Percentiles rank a stretch among this genome's conserved stretches.
Evolutionary conservation across 2,113 vertebrate species (phyloP).

Genomic region (rat (Rattus norvegicus)): DNA sequence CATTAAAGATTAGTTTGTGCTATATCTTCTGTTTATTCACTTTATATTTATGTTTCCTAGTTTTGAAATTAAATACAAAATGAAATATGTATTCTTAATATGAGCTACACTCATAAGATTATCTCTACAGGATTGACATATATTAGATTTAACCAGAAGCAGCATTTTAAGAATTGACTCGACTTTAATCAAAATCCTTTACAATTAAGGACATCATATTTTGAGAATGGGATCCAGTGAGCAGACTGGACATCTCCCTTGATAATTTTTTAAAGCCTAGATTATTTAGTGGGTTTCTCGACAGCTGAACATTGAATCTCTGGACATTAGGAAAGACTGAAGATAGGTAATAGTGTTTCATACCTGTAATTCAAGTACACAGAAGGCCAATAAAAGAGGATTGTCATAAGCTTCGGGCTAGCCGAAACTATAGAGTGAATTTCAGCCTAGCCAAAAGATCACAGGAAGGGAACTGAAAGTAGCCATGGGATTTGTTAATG

Average conservation of each 20-base stretch:
- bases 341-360: not conserved
- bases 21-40: not conserved
- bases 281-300: not conserved
- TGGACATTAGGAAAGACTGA: not conserved
- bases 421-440: not conserved
- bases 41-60: not conserved
- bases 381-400: not conserved
- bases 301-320: not conserved
- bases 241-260: not conserved
- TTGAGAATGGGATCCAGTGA: not conserved
- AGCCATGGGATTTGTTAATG: not conserved
- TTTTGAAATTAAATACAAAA: conserved; percentile 16
- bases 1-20: not conserved
- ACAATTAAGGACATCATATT: not conserved
- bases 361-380: not conserved
- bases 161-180: not conserved
- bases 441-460: not conserved
- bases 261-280: not conserved
- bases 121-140: not conserved
- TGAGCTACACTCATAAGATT: not conserved
- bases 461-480: not conserved
- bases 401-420: not conserved
- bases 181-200: not conserved
- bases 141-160: not conserved
- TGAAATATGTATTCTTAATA: not conserved